Base-by-base conservation (phyloP, 2,797 vertebrate genomes). In the Myiothlypis chrysogaster region DNA sequence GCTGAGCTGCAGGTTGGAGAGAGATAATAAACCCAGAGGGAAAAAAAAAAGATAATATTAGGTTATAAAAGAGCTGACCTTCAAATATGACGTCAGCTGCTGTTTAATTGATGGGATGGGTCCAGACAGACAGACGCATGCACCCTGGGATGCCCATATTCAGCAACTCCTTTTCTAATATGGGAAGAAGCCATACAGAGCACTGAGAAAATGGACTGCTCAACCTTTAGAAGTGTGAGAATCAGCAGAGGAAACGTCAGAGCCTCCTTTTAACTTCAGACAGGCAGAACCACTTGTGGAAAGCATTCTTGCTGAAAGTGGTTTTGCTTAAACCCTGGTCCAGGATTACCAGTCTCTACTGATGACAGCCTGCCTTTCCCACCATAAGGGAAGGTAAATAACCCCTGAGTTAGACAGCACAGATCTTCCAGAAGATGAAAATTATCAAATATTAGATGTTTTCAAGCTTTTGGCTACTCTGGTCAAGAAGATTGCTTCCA, bases 1-100 rank as follows among this genome's bases (percentile, higher is more conserved):
- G 60, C 49, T 0, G 53, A 97, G 91, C 93, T 35, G 59, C 93
- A 92, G 94, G 92, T 83, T 95, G 89, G 46, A 96, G 41, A 90
- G 64, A 94, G 59, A 90, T 70, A 94, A 96, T 77, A 94, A 95
- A 95, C 77, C 87, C 94, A 89, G 89, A 93, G 83, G 79, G n/a
- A 12, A 12, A 6, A 57, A 81, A 90, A 70, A 20, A 73, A 0
- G 27, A 69, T 91, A 89, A 89, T 92, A 94, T 80, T 83, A 93
- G 87, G 87, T 95, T 96, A 95, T 91, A 90, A 96, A 96, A 94
- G 81, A 92, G 86, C 77, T 95, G 93, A 95, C 90, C 96, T 97
- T 96, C 95, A 95, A 84, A 92, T 9, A 71, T 90, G 83, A 96
- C 23, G 18, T 86, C 95, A 88, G 65, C n/a, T 77, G 75, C 57